These are phyloP conservation scores for Catocala nupta DNA, from an alignment of 2,888 invertebrate genomes.

Conservation along the genomic window DNA sequence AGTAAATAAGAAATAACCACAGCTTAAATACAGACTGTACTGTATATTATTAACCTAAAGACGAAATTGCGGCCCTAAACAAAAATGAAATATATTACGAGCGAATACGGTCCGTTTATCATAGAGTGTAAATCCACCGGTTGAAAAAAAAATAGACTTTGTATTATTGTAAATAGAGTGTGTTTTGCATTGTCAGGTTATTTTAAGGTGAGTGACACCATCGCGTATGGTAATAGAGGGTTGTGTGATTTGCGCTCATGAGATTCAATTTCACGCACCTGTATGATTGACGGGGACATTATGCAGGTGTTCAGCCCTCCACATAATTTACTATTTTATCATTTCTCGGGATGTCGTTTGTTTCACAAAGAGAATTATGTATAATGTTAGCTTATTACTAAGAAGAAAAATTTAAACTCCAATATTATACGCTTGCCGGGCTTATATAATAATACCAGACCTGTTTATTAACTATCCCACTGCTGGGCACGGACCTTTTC, in stretches of 20 bases:
- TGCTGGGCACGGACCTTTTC: no score
- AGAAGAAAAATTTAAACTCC: slow-evolving; percentile 13
- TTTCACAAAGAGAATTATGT: slow-evolving; percentile 48
- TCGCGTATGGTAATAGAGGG: slow-evolving; percentile 70
- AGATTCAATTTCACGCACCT: slow-evolving; percentile 83
- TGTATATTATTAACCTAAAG: slow-evolving; percentile 53
- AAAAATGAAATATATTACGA: slow-evolving; percentile 61
- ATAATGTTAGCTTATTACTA: slow-evolving; percentile 27
- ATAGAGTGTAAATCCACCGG: slow-evolving; percentile 42
- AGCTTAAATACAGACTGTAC: slow-evolving; percentile 39
- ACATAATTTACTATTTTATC: slow-evolving; percentile 77
- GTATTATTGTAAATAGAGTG: slow-evolving; percentile 43
- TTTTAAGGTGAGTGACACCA: slow-evolving; percentile 60
- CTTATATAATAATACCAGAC: no score
- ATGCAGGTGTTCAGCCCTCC: slow-evolving; percentile 73
- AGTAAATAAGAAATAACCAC: slow-evolving; percentile 45
- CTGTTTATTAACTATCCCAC: no score
- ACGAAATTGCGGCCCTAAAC: slow-evolving; percentile 53
- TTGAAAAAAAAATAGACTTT: slow-evolving; percentile 44
- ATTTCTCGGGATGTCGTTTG: slow-evolving; percentile 63
- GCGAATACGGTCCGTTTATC: slow-evolving; percentile 57
- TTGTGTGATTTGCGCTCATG: slow-evolving; percentile 82
- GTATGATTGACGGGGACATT: slow-evolving; percentile 82
- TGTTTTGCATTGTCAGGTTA: slow-evolving; percentile 39
- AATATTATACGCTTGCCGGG: no score